phyloP scores from a whole-genome alignment of 2,113 vertebrate species.

The Triplophysa rosa region DNA sequence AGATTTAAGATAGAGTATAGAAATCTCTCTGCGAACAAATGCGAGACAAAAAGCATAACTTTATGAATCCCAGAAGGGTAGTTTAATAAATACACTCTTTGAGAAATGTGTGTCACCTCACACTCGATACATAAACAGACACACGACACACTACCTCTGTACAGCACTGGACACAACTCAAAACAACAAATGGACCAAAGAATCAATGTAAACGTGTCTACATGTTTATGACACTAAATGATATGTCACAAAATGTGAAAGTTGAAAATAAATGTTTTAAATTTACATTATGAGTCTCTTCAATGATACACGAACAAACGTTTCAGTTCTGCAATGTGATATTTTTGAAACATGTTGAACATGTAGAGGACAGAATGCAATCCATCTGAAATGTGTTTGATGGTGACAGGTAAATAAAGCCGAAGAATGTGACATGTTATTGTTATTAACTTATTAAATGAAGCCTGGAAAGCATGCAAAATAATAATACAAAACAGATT shows the following conservation, averaged over 20 bases:
- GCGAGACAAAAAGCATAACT: background rate
- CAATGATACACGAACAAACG: too few species aligned
- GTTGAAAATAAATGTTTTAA: background rate
- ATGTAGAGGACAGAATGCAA: too few species aligned
- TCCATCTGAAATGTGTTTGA: too few species aligned
- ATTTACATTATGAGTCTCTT: background rate
- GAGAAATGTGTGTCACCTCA: background rate
- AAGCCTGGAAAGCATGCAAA: background rate
- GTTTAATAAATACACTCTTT: too few species aligned
- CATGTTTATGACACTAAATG: background rate
- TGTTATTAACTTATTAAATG: too few species aligned
- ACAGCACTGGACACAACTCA: background rate
- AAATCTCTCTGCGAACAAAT: too few species aligned
- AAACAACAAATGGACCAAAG: background rate
- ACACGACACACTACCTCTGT: background rate
- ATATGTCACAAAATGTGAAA: background rate
- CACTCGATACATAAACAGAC: background rate
- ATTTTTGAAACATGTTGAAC: too few species aligned
- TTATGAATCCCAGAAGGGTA: too few species aligned
- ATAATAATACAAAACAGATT: background rate
- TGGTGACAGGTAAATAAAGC: too few species aligned
- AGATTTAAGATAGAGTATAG: background rate
- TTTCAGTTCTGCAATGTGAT: too few species aligned
- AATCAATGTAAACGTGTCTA: background rate
- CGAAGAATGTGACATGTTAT: too few species aligned